Base-by-base conservation (phyloP, 1,140 invertebrate genomes). In the Trichoplusia ni region DNA sequence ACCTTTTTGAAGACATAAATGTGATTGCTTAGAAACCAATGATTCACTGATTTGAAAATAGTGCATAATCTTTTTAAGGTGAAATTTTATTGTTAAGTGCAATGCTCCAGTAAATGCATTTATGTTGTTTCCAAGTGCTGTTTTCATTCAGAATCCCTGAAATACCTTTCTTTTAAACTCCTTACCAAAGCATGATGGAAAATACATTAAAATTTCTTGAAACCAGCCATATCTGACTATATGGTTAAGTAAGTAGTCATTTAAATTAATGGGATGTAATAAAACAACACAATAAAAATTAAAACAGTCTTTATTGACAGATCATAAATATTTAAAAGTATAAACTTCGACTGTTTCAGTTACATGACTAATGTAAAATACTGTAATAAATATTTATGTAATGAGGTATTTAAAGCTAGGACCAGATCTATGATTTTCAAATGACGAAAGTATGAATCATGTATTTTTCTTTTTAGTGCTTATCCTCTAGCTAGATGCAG, bases 231-330 rank as follows among this genome's bases (percentile, higher is more conserved):
- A n/a, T n/a, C n/a, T n/a, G n/a, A n/a, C n/a, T n/a, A n/a, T n/a
- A n/a, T n/a, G n/a, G n/a, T n/a, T n/a, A n/a, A n/a, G n/a, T n/a
- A n/a, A n/a, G n/a, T n/a, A n/a, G n/a, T n/a, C n/a, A n/a, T n/a
- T n/a, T n/a, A n/a, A n/a, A n/a, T n/a, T n/a, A n/a, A n/a, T n/a
- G n/a, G n/a, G n/a, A n/a, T n/a, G 18, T 18, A 42, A 54, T 31
- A 27, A 63, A 56, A 44, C 25, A 33, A 58, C 35, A 5, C 33
- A 31, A 19, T 58, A 62, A 69, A 70, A 53, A 71, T 68, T 66
- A 79, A 67, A 74, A 61, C 75, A 79, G 75, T 77, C 77, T 87
- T 85, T 87, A 87, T 81, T 87, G 70, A 77, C 68, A 78, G 54
- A 81, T 76, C 54, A 75, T 81, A 84, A 77, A 82, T 79, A 82